A percentile compares a stretch with the other conserved stretches of the same genome.
phyloP scores from a whole-genome alignment of 2,113 vertebrate species.

The Atrichornis clamosus region DNA sequence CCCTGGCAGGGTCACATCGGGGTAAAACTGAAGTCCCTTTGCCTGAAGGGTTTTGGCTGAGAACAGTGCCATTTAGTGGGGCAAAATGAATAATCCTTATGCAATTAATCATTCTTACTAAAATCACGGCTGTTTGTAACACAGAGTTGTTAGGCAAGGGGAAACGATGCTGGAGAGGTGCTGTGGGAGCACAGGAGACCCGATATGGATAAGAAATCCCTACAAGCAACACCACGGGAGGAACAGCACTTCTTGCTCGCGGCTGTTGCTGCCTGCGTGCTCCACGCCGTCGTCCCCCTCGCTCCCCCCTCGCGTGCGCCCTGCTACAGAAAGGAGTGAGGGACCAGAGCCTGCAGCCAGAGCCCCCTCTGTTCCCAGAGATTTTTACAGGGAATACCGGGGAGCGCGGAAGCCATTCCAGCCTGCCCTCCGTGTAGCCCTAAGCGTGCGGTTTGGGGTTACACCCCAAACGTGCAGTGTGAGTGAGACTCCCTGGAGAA shows the following conservation, averaged over 20 bases:
- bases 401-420: background rate
- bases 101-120: background rate
- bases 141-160: background rate
- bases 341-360: background rate
- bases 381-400: background rate
- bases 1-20: background rate
- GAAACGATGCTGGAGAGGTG: background rate
- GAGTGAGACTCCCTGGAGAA: rapidly evolving
- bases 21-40: background rate
- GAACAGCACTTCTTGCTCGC: background rate
- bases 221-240: rapidly evolving
- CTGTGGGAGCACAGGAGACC: background rate
- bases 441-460: rapidly evolving
- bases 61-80: background rate
- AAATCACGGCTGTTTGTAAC: background rate
- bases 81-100: background rate
- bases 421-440: background rate
- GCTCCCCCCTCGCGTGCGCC: background rate
- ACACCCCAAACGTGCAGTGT: rapidly evolving
- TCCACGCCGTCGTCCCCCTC: background rate
- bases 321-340: background rate
- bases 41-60: background rate
- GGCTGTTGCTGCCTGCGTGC: background rate
- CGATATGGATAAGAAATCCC: background rate
- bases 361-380: background rate